Percentiles rank a stretch among this genome's conserved stretches.
phyloP scores from a whole-genome alignment of 2,113 vertebrate genomes.

The Todiramphus saurophagus region DNA sequence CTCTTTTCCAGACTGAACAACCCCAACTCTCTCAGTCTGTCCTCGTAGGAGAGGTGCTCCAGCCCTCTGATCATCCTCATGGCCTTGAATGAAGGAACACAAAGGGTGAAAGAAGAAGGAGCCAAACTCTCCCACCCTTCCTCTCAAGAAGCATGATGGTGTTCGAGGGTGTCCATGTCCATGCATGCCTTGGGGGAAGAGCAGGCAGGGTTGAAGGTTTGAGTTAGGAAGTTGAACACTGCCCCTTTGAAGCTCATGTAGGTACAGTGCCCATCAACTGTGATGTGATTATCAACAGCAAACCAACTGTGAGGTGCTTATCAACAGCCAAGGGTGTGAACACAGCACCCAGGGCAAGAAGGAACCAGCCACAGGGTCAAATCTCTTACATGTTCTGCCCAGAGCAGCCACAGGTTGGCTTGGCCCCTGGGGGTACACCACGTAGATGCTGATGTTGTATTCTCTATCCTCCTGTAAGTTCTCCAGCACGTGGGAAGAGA shows the following conservation, averaged over 20 bases:
- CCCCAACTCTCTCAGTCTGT: no score
- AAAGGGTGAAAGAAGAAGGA: not conserved
- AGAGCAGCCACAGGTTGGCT: conserved; percentile 78
- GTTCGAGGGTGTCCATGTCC: not conserved
- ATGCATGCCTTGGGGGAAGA: rapidly evolving
- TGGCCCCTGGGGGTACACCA: conserved; percentile 75
- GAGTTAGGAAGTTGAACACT: not conserved
- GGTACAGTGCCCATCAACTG: not conserved
- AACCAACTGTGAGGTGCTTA: not conserved
- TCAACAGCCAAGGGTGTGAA: not conserved
- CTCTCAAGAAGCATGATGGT: not conserved
- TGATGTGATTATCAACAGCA: not conserved
- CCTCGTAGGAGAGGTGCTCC: no score
- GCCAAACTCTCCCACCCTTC: not conserved
- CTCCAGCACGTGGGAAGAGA: conserved; percentile 83
- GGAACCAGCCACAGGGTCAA: not conserved
- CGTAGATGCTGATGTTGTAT: conserved; percentile 83
- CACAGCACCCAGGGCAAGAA: not conserved
- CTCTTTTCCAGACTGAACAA: no score
- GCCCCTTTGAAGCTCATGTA: not conserved
- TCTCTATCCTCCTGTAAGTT: conserved; percentile 84
- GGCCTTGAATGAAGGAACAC: no score
- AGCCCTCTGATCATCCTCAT: no score
- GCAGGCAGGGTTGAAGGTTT: not conserved
- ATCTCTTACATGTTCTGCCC: conserved; percentile 83